Base-by-base conservation (phyloP, 35 echinoderm and acorn worm genomes). In the Apostichopus japonicus region DNA sequence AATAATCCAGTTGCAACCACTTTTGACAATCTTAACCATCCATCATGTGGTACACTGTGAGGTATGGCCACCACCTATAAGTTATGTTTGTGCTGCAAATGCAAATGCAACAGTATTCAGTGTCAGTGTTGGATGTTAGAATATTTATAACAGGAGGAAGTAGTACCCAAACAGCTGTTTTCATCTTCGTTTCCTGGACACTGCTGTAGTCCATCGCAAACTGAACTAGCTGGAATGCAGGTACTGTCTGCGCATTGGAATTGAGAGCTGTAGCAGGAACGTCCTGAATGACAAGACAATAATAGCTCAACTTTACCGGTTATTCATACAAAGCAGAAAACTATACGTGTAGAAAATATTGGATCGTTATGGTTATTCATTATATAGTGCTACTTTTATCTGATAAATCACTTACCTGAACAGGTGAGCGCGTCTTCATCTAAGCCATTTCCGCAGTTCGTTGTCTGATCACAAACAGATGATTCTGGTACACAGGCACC, bases 151-250 rank as follows among this genome's bases (percentile, higher is more conserved):
- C 27, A 33, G 27, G 27, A 59, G 11, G 2, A 59, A 59, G 11
- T 19, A 73, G 16, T 23, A 73, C 71, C 71, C n/a, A 19, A 19
- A 6, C 71, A 73, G 71, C 71, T 23, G 16, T 73, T n/a, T 73
- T 73, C 71, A 73, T 73, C 71, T 73, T 73, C 71, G 57, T 59
- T 59, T 59, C 57, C 57, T 73, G 16, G 71, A 73, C 71, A 73
- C 5, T 73, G 14, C 6, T 6, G 6, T 73, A 73, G 6, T n/a
- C 71, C 71, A 73, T 73, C 71, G n/a, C 71, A 73, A 73, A 73
- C 71, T 73, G 71, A 73, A 23, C 16, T 19, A 6, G 15, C 71
- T 73, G 71, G 71, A 73, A 73, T 73, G 6, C 71, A 73, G 21
- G 71, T 23, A 73, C 71, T 23, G 71, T 73, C 71, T 17, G 11